Conservation (phyloP, 2,113 vertebrate species). For the Neoarius graeffei region DNA sequence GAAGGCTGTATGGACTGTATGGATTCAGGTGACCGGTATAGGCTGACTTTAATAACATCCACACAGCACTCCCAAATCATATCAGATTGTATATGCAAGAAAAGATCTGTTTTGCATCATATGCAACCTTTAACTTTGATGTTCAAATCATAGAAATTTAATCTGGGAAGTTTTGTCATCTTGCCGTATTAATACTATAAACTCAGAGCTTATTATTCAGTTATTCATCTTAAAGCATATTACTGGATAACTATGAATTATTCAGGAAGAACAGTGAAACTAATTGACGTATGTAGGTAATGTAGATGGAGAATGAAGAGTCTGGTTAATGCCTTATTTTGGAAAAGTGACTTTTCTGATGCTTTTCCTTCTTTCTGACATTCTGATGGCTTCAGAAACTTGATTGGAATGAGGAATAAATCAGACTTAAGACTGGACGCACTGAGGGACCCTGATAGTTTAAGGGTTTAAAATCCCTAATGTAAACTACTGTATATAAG, state of each 20-base stretch:
- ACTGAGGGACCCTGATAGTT: not conserved
- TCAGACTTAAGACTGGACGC: not conserved
- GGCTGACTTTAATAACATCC: not conserved
- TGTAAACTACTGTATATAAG: not conserved
- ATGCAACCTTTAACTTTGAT: not conserved
- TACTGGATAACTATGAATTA: slow-evolving; percentile 24
- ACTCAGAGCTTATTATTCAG: slow-evolving; percentile 6
- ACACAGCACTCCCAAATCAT: not conserved
- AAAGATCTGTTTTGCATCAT: not conserved
- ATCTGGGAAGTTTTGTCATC: not conserved
- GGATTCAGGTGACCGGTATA: not conserved
- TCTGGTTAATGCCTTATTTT: not conserved
- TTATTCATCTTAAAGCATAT: slow-evolving; percentile 13
- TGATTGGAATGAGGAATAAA: not conserved
- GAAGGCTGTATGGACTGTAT: too few relatives aligned
- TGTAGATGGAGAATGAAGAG: not conserved
- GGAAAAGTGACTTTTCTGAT: not conserved
- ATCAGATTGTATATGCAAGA: not conserved
- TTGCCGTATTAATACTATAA: slow-evolving; percentile 9
- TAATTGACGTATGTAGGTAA: not conserved
- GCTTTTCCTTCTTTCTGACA: not conserved
- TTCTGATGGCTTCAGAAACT: not conserved
- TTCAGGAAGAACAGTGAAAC: slow-evolving; percentile 3
- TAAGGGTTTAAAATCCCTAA: not conserved
- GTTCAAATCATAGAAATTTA: not conserved